Conservation (phyloP, 2,888 invertebrate species). For the Trissoscelio sp. region DNA sequence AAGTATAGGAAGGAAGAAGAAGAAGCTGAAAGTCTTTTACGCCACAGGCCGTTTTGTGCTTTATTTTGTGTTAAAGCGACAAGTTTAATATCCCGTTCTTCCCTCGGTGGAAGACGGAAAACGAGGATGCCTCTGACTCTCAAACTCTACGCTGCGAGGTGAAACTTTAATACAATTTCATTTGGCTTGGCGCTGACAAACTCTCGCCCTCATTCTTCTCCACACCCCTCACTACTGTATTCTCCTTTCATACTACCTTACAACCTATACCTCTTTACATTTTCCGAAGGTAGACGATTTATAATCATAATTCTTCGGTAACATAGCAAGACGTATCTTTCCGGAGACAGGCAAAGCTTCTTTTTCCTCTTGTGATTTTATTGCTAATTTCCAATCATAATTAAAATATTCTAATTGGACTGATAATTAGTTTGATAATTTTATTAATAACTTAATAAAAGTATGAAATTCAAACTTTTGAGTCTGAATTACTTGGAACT, state of each 20-base stretch:
- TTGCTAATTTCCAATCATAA: too few species aligned
- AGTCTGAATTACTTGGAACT: too few species aligned
- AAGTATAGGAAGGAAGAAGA: slow-evolving; percentile 41
- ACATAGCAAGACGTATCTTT: slow-evolving; percentile 4
- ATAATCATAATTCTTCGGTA: slow-evolving; percentile 78
- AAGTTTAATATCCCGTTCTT: slow-evolving; percentile 81
- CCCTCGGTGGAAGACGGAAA: slow-evolving; percentile 53
- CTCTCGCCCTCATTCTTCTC: slow-evolving; percentile 73
- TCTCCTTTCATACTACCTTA: slow-evolving; percentile 39
- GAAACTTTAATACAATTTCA: slow-evolving; percentile 84
- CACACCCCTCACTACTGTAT: slow-evolving; percentile 64
- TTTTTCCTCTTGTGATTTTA: background rate
- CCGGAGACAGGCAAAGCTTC: slow-evolving; percentile 36
- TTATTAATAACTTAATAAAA: too few species aligned
- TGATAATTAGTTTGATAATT: too few species aligned
- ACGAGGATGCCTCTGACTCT: slow-evolving; percentile 67
- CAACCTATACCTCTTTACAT: slow-evolving; percentile 75
- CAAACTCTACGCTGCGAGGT: slow-evolving; percentile 75
- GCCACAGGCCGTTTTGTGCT: slow-evolving; percentile 73
- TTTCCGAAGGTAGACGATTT: slow-evolving; percentile 81
- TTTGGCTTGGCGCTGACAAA: slow-evolving; percentile 82
- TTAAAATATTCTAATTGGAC: too few species aligned
- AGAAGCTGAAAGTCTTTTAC: slow-evolving; percentile 68
- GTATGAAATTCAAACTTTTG: too few species aligned
- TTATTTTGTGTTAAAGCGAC: slow-evolving; percentile 83